Conservation (phyloP, 2,797 vertebrate species). For the Fringilla coelebs region DNA sequence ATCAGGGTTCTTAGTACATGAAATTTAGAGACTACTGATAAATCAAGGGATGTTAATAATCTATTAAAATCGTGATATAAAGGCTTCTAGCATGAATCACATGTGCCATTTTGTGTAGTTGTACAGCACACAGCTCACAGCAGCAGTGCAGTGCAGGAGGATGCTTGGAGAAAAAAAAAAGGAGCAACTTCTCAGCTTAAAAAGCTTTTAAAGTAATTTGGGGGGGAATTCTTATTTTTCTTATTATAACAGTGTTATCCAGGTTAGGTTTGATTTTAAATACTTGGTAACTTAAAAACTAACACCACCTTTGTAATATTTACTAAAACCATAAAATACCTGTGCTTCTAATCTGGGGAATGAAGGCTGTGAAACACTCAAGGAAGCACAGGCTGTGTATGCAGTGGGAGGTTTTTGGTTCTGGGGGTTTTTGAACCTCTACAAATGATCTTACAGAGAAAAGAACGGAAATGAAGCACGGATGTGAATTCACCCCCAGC, state of each 20-base stretch:
- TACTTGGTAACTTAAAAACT: not conserved
- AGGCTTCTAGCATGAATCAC: not conserved
- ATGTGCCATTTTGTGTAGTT: not conserved
- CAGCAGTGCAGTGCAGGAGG: not conserved
- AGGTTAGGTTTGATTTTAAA: not conserved
- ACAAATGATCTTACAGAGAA: not conserved
- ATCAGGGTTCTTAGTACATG: not conserved
- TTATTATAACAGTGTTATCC: not conserved
- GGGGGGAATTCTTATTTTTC: not conserved
- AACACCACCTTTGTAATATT: slow-evolving; percentile 1
- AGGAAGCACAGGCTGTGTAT: not conserved
- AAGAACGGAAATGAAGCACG: slow-evolving; percentile 25
- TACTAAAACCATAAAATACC: not conserved
- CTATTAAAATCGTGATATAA: not conserved
- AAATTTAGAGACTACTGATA: not conserved
- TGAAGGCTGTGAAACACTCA: not conserved
- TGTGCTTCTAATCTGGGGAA: not conserved
- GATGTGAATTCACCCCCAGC: slow-evolving; percentile 68
- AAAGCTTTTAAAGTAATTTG: not conserved
- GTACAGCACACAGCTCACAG: not conserved
- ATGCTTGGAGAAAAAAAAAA: not conserved
- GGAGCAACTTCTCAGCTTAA: not conserved
- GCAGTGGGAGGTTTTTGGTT: not conserved
- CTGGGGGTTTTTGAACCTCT: not conserved
- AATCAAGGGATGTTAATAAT: not conserved